These are phyloP conservation scores for Dasypus novemcinctus DNA, from an alignment of 2,113 vertebrate genomes.

Conservation along the genomic window DNA sequence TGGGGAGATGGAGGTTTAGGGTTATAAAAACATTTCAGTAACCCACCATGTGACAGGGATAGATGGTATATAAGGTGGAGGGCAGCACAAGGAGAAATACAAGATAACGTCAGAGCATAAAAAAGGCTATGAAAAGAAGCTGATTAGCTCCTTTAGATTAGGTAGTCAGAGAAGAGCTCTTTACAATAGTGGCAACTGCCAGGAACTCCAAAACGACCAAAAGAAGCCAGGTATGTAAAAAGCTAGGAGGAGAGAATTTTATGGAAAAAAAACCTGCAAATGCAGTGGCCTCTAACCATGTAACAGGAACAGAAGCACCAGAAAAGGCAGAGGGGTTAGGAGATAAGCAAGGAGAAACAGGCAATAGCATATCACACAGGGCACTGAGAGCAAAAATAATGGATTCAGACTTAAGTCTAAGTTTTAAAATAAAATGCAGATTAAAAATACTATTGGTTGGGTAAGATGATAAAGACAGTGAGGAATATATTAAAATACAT, in stretches of 20 bases:
- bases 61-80: background rate
- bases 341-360: background rate
- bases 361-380: background rate
- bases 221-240: background rate
- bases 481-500: background rate
- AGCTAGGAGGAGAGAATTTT: background rate
- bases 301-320: background rate
- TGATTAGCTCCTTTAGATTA: background rate
- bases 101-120: background rate
- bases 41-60: background rate
- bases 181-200: background rate
- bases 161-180: background rate
- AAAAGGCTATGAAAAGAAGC: background rate
- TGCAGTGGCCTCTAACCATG: background rate
- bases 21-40: background rate
- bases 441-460: background rate
- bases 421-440: conserved; percentile 39
- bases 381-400: background rate
- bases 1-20: background rate
- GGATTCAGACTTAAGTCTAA: background rate
- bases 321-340: background rate
- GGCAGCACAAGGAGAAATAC: background rate
- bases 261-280: background rate
- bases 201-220: background rate
- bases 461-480: background rate